Conservation (phyloP, 2,113 vertebrate species). For the Ctenomys sociabilis region DNA sequence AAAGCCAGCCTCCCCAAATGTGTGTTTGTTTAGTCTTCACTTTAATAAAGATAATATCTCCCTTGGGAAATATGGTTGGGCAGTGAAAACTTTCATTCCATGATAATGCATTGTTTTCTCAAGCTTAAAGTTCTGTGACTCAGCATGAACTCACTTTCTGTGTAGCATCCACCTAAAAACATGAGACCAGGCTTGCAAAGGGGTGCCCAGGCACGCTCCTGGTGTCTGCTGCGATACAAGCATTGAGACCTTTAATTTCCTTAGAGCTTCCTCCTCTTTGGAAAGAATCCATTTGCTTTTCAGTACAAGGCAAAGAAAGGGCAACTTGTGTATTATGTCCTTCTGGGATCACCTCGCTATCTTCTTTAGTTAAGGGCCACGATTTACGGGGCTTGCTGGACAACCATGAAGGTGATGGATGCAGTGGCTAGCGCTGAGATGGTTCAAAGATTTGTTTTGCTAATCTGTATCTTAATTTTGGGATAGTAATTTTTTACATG, state of each 20-base stretch:
- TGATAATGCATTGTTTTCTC: neutral
- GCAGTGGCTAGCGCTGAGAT: neutral
- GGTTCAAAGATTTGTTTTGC: neutral
- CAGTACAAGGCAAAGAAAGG: neutral
- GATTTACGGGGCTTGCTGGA: neutral
- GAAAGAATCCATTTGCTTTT: neutral
- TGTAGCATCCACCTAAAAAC: accelerated
- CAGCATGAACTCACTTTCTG: neutral
- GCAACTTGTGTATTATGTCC: neutral
- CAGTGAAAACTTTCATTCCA: neutral
- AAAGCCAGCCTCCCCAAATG: neutral
- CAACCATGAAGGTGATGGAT: neutral
- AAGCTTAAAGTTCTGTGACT: neutral
- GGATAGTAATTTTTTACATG: neutral
- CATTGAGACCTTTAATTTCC: neutral
- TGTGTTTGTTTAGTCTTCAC: neutral
- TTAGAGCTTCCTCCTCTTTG: neutral
- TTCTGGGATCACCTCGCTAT: neutral
- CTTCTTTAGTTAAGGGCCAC: neutral
- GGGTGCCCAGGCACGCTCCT: neutral
- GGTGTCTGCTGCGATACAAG: neutral
- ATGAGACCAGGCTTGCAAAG: neutral
- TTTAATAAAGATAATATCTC: neutral
- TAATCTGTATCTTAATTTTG: neutral
- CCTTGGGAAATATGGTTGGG: neutral